A percentile compares a stretch with the other conserved stretches of the same genome.
Conservation (phyloP, 1,140 invertebrate genomes). For the Papilio glaucus region DNA sequence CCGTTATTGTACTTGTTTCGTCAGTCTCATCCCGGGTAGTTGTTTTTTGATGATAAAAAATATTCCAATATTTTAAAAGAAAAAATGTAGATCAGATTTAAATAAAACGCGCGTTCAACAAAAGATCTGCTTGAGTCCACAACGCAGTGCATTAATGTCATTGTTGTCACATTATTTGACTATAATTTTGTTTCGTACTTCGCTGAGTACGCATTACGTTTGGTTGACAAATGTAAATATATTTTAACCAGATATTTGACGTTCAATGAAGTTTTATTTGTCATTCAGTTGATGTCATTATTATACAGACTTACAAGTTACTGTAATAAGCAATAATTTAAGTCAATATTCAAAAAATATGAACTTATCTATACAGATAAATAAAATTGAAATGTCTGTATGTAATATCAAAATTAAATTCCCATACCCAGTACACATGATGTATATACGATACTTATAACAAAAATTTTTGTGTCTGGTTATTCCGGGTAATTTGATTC, state of each 20-base stretch:
- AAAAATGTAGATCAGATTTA: not conserved
- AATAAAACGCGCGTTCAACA: not conserved
- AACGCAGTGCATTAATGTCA: not conserved
- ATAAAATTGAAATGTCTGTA: too few relatives aligned
- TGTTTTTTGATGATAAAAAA: not conserved
- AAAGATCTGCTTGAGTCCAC: not conserved
- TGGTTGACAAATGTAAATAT: conserved; percentile 19
- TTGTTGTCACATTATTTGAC: conserved; percentile 10
- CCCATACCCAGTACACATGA: too few relatives aligned
- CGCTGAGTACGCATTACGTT: conserved; percentile 17
- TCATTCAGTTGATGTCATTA: not conserved
- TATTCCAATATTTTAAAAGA: not conserved
- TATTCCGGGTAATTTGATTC: too few relatives aligned
- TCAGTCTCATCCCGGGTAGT: too few relatives aligned
- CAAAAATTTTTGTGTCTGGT: too few relatives aligned
- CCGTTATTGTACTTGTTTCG: too few relatives aligned
- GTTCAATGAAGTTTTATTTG: conserved; percentile 6
- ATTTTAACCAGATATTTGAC: conserved; percentile 16
- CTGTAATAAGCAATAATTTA: not conserved
- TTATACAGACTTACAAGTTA: not conserved
- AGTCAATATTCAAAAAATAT: too few relatives aligned
- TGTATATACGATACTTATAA: too few relatives aligned
- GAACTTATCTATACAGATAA: too few relatives aligned
- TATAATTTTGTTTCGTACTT: conserved; percentile 21
- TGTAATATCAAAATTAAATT: too few relatives aligned